These are phyloP conservation scores for Kryptolebias ocellatus DNA, from an alignment of 2,797 vertebrate genomes.

Conservation along the genomic window DNA sequence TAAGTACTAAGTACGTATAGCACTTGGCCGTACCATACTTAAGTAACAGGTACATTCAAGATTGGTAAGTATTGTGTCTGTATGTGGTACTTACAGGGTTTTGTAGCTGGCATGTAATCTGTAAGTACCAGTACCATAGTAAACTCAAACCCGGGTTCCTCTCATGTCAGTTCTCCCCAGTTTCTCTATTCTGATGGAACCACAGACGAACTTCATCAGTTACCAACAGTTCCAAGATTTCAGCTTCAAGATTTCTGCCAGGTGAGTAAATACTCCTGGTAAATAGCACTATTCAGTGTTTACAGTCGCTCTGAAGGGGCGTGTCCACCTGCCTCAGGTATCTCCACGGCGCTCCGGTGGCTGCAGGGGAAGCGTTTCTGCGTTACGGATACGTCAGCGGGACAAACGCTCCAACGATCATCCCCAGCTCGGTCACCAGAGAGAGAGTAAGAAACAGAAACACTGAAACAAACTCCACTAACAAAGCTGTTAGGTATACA, in stretches of 20 bases:
- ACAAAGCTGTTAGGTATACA: too few species aligned
- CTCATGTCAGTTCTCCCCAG: constrained; percentile 88
- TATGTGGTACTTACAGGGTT: too few species aligned
- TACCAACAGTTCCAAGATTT: constrained; percentile 82
- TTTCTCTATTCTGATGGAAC: constrained; percentile 85
- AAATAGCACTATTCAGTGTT: too few species aligned
- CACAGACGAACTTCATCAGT: constrained; percentile 84
- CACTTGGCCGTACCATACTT: too few species aligned
- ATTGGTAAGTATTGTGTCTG: too few species aligned
- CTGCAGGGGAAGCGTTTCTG: constrained; percentile 78
- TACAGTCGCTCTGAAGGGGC: neutral
- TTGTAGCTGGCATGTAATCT: too few species aligned
- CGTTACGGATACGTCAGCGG: constrained; percentile 86
- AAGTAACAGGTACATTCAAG: too few species aligned
- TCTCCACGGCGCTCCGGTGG: constrained; percentile 83
- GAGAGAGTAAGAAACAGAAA: constrained; percentile 70
- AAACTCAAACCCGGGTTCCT: neutral
- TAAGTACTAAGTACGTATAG: too few species aligned
- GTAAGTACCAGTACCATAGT: neutral
- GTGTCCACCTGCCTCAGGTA: constrained; percentile 79
- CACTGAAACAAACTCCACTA: neutral
- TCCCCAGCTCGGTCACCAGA: constrained; percentile 78
- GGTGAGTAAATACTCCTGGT: constrained; percentile 68
- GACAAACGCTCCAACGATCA: constrained; percentile 74
- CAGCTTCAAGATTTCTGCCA: constrained; percentile 85